phyloP scores from a whole-genome alignment of 2,113 vertebrate genomes.

The Motacilla alba region DNA sequence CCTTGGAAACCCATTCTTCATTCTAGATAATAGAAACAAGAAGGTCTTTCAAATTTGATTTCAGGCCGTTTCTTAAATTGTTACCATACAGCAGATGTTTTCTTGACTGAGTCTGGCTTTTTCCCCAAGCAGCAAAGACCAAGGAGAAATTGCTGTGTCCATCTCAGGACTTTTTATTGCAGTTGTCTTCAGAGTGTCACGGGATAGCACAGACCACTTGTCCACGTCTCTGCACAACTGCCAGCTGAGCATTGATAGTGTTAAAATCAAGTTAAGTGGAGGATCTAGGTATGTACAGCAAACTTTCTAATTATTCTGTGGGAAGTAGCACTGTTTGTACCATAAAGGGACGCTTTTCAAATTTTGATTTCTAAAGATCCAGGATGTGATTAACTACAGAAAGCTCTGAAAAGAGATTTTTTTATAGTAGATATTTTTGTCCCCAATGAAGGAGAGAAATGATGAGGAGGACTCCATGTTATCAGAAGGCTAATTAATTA shows the following conservation, averaged over 20 bases:
- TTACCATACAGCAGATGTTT: background rate
- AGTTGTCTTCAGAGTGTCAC: background rate
- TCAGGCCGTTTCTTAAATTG: background rate
- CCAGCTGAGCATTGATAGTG: background rate
- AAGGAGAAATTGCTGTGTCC: constrained; percentile 50
- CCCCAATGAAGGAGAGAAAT: no score
- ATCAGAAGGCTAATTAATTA: no score
- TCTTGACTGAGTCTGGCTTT: background rate
- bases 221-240: constrained; percentile 29
- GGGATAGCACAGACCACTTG: constrained; percentile 14
- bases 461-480: no score
- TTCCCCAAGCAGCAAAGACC: constrained; percentile 41
- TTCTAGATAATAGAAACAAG: background rate
- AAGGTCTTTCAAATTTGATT: constrained; percentile 13
- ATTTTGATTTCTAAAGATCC: background rate
- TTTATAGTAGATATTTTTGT: no score
- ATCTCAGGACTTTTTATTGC: constrained; percentile 59
- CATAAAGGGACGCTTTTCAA: background rate
- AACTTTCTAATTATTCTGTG: background rate
- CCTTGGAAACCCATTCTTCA: background rate
- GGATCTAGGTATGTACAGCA: background rate
- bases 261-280: constrained; percentile 20
- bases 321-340: background rate
- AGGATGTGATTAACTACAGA: background rate
- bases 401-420: background rate